Evolutionary conservation across 2,797 vertebrate genomes (phyloP).

Genomic region (Pogonophryne albipinna): DNA sequence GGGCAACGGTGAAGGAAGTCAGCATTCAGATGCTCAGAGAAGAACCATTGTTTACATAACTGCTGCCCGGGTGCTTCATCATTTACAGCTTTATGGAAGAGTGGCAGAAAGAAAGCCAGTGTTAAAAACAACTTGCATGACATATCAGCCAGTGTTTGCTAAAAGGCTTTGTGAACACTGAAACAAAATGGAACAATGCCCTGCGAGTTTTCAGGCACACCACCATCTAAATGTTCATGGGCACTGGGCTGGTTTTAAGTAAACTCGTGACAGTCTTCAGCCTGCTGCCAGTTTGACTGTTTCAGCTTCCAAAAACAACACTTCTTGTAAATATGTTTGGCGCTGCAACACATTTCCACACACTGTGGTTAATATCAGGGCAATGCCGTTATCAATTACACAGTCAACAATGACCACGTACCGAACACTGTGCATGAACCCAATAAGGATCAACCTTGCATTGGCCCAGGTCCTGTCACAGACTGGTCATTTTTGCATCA

Average conservation of each 20-base stretch:
- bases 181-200: conserved; percentile 6
- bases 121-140: not conserved
- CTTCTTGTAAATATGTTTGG: conserved; percentile 20
- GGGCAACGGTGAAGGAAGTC: not conserved
- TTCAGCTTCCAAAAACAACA: conserved; percentile 13
- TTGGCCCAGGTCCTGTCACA: conserved; percentile 5
- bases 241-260: not conserved
- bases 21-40: not conserved
- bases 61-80: not conserved
- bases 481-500: conserved; percentile 42
- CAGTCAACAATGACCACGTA: conserved; percentile 16
- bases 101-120: not conserved
- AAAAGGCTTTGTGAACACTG: not conserved
- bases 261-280: conserved; percentile 16
- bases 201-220: not conserved
- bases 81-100: not conserved
- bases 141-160: not conserved
- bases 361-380: not conserved
- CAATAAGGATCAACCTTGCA: conserved; percentile 17
- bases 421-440: not conserved
- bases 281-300: not conserved
- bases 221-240: not conserved
- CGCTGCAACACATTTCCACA: conserved; percentile 11
- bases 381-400: conserved; percentile 9
- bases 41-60: not conserved